Base-by-base conservation (phyloP, 2,888 invertebrate genomes). In the Chouioia cunea region DNA sequence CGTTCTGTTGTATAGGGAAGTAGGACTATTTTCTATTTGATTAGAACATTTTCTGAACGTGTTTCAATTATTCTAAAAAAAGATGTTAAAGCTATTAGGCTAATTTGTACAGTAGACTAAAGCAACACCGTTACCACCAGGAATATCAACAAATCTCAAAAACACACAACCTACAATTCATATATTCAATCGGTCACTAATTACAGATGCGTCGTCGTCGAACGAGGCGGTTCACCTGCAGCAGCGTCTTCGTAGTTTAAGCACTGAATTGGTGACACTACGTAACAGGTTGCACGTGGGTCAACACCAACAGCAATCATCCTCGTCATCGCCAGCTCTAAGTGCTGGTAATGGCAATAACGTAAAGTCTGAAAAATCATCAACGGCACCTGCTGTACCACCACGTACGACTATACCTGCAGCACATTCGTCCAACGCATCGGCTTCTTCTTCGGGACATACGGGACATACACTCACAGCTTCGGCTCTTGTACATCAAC, bases 191-290 rank as follows among this genome's bases (percentile, higher is more conserved):
- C n/a, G n/a, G n/a, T n/a, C n/a, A n/a, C n/a, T n/a, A n/a, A n/a
- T n/a, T n/a, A n/a, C 89, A 96, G 96, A 96, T 93, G 96, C 96
- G 80, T 95, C 96, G 80, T 96, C 95, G 76, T 95, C 95, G 80
- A 96, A 95, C 89, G 96, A 96, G 89, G 96, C 96, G 79, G 96
- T 95, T 81, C 96, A 96, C 86, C 89, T 96, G 83, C 95, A 96
- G 88, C 96, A 96, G 86, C 92, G 95, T 79, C 89, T 96, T 83
- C 93, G 95, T 83, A 96, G 93, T 86, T 90, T 97, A 77, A 95
- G 95, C 88, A 93, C 95, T 78, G 96, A 96, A 89, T 89, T 97
- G 89, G 95, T 96, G 84, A 96, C 96, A 78, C 90, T 97, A 85
- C 90, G 96, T 79, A 96, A 95, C 88, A 91, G 95, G 77, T 89